A percentile compares a stretch with the other conserved stretches of the same genome.
Conservation (phyloP, 2,113 vertebrate species). For the Anarhynchus alexandrinus region DNA sequence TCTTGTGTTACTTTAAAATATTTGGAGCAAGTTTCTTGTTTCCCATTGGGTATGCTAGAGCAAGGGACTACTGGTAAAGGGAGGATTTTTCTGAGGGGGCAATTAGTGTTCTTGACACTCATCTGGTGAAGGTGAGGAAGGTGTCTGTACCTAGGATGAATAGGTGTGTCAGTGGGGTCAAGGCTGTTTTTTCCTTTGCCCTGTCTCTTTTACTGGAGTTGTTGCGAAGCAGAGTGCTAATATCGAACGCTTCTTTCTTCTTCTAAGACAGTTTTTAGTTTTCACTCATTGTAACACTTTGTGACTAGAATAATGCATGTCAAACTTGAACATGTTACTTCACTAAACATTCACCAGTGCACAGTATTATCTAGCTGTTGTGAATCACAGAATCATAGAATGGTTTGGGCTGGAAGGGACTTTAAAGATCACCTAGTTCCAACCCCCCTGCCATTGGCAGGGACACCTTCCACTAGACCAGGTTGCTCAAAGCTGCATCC, state of each 20-base stretch:
- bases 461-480: not conserved
- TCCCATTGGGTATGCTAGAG: not conserved
- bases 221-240: not conserved
- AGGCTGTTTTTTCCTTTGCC: not conserved
- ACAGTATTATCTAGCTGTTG: not conserved
- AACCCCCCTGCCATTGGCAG: not conserved
- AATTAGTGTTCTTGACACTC: not conserved
- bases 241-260: not conserved
- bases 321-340: not conserved
- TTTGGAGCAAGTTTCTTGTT: not conserved
- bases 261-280: not conserved
- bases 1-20: not conserved
- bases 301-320: not conserved
- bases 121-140: not conserved
- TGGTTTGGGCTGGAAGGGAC: not conserved
- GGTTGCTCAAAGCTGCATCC: not conserved
- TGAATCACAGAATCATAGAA: not conserved
- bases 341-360: not conserved
- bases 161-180: not conserved
- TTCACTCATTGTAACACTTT: not conserved
- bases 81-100: not conserved
- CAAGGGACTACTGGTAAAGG: not conserved
- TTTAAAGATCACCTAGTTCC: not conserved
- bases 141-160: not conserved
- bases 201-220: not conserved